Conservation (phyloP, 2,888 invertebrate species). For the Hydroisotoma schaefferi region DNA sequence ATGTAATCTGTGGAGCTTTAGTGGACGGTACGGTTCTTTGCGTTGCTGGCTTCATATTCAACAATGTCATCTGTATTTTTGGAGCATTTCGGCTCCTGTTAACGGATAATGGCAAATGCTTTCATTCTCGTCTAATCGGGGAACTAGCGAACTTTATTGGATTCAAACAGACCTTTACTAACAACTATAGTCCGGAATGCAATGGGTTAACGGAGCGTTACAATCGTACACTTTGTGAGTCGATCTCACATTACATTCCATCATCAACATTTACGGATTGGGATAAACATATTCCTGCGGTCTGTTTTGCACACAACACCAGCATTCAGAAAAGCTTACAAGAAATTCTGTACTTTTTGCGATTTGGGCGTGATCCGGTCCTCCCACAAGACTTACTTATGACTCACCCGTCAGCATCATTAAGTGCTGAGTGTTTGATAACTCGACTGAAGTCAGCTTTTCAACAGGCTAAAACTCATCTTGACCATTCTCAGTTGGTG, state of each 20-base stretch:
- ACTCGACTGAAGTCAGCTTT: conserved; percentile 5
- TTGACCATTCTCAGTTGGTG: neutral
- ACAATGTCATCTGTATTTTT: conserved; percentile 25
- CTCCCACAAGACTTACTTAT: conserved; percentile 33
- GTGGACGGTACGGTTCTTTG: conserved; percentile 19
- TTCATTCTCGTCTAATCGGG: conserved; percentile 28
- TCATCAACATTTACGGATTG: too few relatives aligned
- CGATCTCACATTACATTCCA: too few relatives aligned
- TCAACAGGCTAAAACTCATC: conserved; percentile 1
- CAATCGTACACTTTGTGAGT: too few relatives aligned
- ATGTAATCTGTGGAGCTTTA: conserved; percentile 21
- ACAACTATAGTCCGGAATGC: conserved; percentile 31
- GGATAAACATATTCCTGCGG: conserved; percentile 31
- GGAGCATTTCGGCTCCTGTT: conserved; percentile 27
- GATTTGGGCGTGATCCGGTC: conserved; percentile 32
- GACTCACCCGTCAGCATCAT: conserved; percentile 10
- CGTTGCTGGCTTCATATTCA: conserved; percentile 33
- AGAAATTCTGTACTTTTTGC: conserved; percentile 37
- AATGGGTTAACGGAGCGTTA: too few relatives aligned
- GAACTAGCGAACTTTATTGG: conserved; percentile 12
- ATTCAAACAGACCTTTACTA: conserved; percentile 30
- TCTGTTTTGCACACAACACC: conserved; percentile 39
- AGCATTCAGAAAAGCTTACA: conserved; percentile 27
- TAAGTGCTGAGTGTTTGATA: conserved; percentile 2
- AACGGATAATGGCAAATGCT: conserved; percentile 40